phyloP scores from a whole-genome alignment of 1,140 invertebrate species.

The Lordiphosa clarofinis region DNA sequence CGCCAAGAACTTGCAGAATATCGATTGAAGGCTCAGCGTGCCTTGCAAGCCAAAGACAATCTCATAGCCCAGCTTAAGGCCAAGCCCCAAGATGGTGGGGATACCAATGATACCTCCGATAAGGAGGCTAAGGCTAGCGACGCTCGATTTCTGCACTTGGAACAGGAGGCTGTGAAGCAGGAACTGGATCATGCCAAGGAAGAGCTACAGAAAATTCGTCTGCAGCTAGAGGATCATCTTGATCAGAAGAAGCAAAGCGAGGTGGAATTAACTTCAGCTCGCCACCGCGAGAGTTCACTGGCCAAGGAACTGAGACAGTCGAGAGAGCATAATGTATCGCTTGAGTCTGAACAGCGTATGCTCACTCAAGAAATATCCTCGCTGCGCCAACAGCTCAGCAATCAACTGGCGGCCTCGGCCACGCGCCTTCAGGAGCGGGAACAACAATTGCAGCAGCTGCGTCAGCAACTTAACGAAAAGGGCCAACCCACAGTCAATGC shows the following conservation, averaged over 20 bases:
- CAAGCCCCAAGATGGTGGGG: conserved; percentile 38
- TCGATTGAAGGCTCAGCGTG: conserved; percentile 86
- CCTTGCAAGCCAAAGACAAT: conserved; percentile 88
- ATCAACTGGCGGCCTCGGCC: conserved; percentile 68
- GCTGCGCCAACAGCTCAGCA: conserved; percentile 71
- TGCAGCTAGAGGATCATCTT: conserved; percentile 55
- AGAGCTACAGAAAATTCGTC: conserved; percentile 40
- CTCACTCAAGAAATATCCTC: conserved; percentile 67
- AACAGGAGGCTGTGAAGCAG: conserved; percentile 54
- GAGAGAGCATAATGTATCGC: conserved; percentile 37
- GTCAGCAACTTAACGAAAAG: conserved; percentile 42
- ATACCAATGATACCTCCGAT: background rate
- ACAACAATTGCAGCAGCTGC: conserved; percentile 53
- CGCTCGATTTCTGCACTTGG: conserved; percentile 58
- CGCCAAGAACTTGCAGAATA: conserved; percentile 86
- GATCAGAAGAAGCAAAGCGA: conserved; percentile 39
- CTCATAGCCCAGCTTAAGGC: conserved; percentile 84
- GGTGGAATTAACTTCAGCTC: conserved; percentile 32
- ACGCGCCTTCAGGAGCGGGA: conserved; percentile 73
- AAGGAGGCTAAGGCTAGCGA: conserved; percentile 46
- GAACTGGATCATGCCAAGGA: conserved; percentile 52
- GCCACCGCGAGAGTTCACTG: conserved; percentile 43
- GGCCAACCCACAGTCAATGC: conserved; percentile 21
- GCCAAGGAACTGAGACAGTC: conserved; percentile 51
- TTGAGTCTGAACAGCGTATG: conserved; percentile 63